phyloP scores from a whole-genome alignment of 2,113 vertebrate genomes.

The cattle (Bos taurus) region DNA sequence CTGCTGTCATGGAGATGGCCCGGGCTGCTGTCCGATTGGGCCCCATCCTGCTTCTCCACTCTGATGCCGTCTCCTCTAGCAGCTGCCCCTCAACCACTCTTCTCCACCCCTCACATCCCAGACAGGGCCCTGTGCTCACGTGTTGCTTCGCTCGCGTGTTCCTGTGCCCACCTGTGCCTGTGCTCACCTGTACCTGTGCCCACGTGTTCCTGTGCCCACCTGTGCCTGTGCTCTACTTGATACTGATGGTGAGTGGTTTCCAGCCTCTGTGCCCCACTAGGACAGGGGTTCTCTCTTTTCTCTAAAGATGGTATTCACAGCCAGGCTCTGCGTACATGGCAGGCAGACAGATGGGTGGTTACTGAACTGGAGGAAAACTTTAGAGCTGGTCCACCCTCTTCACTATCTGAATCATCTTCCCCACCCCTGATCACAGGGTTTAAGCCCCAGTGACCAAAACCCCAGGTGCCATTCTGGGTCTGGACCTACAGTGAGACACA shows the following conservation, averaged over 20 bases:
- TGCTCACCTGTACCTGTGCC: fast-evolving
- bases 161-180: too few species aligned
- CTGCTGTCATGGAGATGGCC: fast-evolving
- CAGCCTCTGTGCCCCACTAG: neutral
- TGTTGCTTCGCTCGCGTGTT: too few species aligned
- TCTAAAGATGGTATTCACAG: neutral
- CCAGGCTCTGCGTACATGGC: neutral
- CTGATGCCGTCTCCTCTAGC: neutral
- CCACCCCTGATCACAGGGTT: neutral
- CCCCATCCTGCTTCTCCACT: neutral
- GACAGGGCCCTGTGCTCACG: fast-evolving
- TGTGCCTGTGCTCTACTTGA: neutral
- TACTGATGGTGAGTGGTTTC: neutral
- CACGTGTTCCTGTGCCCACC: fast-evolving
- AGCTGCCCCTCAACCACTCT: neutral
- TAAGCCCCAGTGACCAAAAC: neutral
- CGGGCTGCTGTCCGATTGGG: fast-evolving
- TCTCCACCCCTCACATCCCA: neutral
- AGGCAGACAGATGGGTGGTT: neutral
- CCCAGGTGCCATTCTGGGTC: neutral
- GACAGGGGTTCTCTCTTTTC: neutral
- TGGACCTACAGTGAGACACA: neutral
- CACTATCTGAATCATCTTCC: neutral
- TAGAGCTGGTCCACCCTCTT: neutral
- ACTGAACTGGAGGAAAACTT: neutral